Conservation (phyloP, 2,113 vertebrate genomes). For the Tragelaphus imberbis region DNA sequence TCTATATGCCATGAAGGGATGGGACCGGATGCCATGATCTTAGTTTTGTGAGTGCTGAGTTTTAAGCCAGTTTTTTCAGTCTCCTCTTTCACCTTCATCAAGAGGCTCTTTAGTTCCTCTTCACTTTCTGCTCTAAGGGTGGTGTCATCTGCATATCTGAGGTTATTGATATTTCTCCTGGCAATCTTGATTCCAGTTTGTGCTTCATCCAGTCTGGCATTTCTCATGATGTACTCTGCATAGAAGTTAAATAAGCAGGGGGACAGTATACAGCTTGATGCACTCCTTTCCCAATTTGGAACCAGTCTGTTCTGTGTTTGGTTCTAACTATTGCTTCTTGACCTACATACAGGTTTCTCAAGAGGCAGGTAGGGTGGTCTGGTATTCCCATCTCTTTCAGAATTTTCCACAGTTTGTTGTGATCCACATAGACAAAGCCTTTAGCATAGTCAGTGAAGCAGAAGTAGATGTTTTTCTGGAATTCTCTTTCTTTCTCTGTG, state of each 20-base stretch:
- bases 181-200: neutral
- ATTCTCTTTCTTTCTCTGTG: neutral
- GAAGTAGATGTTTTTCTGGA: neutral
- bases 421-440: neutral
- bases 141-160: neutral
- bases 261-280: neutral
- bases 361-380: neutral
- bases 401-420: neutral
- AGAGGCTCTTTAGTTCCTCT: neutral
- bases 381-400: neutral
- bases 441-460: neutral
- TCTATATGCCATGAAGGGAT: neutral
- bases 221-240: neutral
- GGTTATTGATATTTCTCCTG: neutral
- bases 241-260: neutral
- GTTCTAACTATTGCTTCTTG: neutral
- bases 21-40: neutral
- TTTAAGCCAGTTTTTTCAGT: neutral
- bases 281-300: neutral
- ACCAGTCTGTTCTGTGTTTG: neutral
- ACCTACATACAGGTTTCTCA: neutral
- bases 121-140: neutral
- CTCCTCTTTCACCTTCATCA: neutral
- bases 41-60: neutral
- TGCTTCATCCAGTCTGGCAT: neutral